Evolutionary conservation across 2,888 invertebrate species (phyloP), one percentile per base, ranked within the genome.

Genomic region (Meteorus cinctellus): DNA sequence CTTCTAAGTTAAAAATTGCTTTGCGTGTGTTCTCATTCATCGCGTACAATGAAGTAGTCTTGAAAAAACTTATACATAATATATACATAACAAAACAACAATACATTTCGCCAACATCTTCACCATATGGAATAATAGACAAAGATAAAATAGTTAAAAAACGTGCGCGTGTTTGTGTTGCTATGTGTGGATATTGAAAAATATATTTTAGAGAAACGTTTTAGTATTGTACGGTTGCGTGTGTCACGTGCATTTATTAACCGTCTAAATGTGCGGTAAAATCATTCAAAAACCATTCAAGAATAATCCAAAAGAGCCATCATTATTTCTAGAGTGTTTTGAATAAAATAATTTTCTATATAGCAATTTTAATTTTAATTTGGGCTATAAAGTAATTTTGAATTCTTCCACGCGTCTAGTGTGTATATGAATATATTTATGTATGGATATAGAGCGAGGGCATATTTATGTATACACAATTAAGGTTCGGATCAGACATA

Each of bases 1-100:
- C 8, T 2, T 41, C 41, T 41, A 41, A 8, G 41, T 41, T 41
- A 41, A 48, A 48, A 48, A 48, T 48, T 48, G 48, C 48, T 48
- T 48, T 14, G 48, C 48, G 48, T 48, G 48, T n/a, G 48, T n/a
- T 48, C 48, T n/a, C n/a, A 48, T 48, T 48, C 48, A 48, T 48
- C 48, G n/a, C 14, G 48, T n/a, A 48, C 48, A 48, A 48, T 48
- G 48, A 48, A 41, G 41, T 41, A 12, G 41, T 41, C 41, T 12
- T 10, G 12, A 41, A 41, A 41, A 41, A 41, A 2, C 41, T 41
- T 41, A 41, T 12, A 41, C 41, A 41, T 41, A 41, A 41, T 41
- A 41, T 12, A 41, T 41, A 41, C 41, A 41, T 41, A 41, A 41
- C 41, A 41, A 41, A 41, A 41, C 41, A 41, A 41, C 41, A 41